These are phyloP conservation scores for Lapara coniferarum DNA, from an alignment of 2,888 invertebrate species.

Conservation along the genomic window DNA sequence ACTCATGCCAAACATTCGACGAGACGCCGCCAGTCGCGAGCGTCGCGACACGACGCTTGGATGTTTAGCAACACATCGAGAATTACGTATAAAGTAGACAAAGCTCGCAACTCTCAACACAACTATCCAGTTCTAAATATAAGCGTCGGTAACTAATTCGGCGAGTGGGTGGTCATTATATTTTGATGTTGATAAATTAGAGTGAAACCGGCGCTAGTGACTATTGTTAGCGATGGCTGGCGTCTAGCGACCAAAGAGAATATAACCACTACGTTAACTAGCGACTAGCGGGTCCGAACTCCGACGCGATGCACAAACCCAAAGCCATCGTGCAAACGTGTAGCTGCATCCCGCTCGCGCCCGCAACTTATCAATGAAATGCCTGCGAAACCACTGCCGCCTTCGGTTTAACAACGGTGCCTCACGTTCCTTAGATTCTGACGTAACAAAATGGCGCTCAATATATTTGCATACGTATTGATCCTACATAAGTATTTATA, in stretches of 20 bases:
- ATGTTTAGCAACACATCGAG: conserved; percentile 47
- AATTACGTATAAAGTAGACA: conserved; percentile 42
- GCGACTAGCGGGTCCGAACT: conserved; percentile 34
- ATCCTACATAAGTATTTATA: conserved; percentile 44
- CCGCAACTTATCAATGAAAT: conserved; percentile 79
- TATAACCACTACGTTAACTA: too few relatives aligned
- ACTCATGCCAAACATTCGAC: conserved; percentile 64
- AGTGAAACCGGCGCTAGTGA: conserved; percentile 34
- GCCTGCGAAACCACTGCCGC: conserved; percentile 62
- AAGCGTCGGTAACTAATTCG: conserved; percentile 26
- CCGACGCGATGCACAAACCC: conserved; percentile 32
- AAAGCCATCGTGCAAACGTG: conserved; percentile 47
- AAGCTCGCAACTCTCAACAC: conserved; percentile 48
- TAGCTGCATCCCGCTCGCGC: conserved; percentile 74
- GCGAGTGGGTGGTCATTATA: conserved; percentile 34
- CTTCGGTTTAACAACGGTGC: conserved; percentile 64
- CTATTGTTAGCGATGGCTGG: conserved; percentile 46
- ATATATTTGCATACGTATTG: conserved; percentile 43
- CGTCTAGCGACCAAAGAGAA: conserved; percentile 35
- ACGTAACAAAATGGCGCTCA: conserved; percentile 78
- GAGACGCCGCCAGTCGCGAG: conserved; percentile 45
- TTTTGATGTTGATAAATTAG: conserved; percentile 41
- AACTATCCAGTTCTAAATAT: conserved; percentile 33
- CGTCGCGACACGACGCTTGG: conserved; percentile 53
- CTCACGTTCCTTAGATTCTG: conserved; percentile 72